Evolutionary conservation across 2,113 vertebrate genomes (phyloP), one percentile per base, ranked within the genome.

Genomic region (Panurus biarmicus): DNA sequence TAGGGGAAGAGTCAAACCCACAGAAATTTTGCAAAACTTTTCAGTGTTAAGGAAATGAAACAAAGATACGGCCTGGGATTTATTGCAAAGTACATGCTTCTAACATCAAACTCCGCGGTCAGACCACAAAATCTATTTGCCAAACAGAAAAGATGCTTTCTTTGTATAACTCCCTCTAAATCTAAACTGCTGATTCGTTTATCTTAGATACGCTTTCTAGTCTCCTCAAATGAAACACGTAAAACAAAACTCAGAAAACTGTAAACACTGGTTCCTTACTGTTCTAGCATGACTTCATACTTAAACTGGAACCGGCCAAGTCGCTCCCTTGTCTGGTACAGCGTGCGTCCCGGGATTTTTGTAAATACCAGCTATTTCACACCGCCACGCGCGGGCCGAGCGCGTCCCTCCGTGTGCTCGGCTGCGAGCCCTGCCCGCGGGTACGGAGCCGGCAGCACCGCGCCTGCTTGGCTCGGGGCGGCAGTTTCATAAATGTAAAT

Each of bases 401-500:
- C 45, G 64, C 9, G 7, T 9, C 20, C 23, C 78, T 38, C 85
- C 70, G 58, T 20, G 62, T 1, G 74, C 78, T 18, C 35, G 38
- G n/a, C 93, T 69, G 36, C 78, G 8, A 77, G 65, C 28, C 31
- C 82, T 62, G 77, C 80, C 91, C 31, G 74, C 56, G 72, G 85
- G 12, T n/a, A 79, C 60, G 40, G 80, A 42, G 85, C 65, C 77
- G 73, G 66, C 66, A 73, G 87, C 74, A 7, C 83, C 60, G 57
- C 45, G 85, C 76, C 93, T 24, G 10, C 89, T 89, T 58, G 73
- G 56, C 89, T 69, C 85, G 40, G 11, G 54, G 21, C 45, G 33
- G 44, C 84, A 28, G 65, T 89, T 95, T 95, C 88, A 67, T 40
- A 81, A 38, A 87, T 4, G 89, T 61, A 96, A 90, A 93, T 54